Evolutionary conservation across 2,888 invertebrate species (phyloP), one percentile per base, ranked within the genome.

Genomic region (Ornithoptera alexandrae): DNA sequence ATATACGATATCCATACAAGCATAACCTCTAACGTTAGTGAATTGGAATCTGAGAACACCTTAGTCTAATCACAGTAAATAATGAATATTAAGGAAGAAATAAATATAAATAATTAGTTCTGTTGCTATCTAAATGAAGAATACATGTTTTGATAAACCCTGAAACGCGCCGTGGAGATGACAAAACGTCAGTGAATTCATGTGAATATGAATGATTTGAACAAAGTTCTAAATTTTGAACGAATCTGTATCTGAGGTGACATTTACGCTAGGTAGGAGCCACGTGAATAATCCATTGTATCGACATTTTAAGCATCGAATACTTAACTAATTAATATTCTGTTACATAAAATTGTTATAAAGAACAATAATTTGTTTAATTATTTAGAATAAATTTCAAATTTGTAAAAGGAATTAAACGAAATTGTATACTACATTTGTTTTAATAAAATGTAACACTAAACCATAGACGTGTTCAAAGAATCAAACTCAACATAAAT

Each of bases 21-120:
- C 92, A 92, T 92, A 92, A 92, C 92, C 92, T 92, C 82, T 72
- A 85, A 86, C 77, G 77, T 22, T 59, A 24, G 46, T 42, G 36
- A 60, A 46, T 59, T 62, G 53, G n/a, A 39, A 39, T 60, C 46
- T n/a, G 50, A 56, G 74, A 75, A 64, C 42, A 63, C 60, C 36
- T 53, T 46, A 18, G 18, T 66, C 36, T 66, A 63, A 62, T 39
- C n/a, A 62, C 57, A 57, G 22, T n/a, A 42, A 69, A 15, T 58
- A 42, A 61, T 36, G 39, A 58, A 65, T 59, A 59, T 58, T 57
- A 66, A 59, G 58, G 53, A 53, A 62, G 58, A 58, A 71, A 72
- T 72, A 74, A 74, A 57, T 72, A 74, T 74, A 76, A 74, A 74
- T 74, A 74, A 73, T 64, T 64, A 62, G 64, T 73, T 70, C 67